A percentile compares a stretch with the other conserved stretches of the same genome.
These are phyloP conservation scores for Hypothenemus hampei DNA, from an alignment of 1,140 invertebrate species.

Conservation along the genomic window DNA sequence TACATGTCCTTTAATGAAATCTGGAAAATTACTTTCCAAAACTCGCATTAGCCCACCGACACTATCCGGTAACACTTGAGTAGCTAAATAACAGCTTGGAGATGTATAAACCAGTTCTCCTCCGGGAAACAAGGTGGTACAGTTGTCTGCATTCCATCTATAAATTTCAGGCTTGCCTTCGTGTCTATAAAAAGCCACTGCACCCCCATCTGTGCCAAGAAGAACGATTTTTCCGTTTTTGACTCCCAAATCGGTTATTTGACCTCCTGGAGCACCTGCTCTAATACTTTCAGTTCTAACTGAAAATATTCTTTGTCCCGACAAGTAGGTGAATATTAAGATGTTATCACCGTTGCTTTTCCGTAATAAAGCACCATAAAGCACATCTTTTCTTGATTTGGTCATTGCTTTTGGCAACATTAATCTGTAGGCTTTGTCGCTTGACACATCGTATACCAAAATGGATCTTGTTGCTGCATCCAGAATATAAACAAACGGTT, in stretches of 20 bases:
- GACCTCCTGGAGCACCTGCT: constrained; percentile 49
- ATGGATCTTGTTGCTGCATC: constrained; percentile 59
- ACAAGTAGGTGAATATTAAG: constrained; percentile 56
- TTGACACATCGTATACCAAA: constrained; percentile 58
- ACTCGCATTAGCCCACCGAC: constrained; percentile 53
- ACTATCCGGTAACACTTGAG: constrained; percentile 54
- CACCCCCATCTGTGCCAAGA: constrained; percentile 57
- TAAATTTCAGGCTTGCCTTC: constrained; percentile 49
- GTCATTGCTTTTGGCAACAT: constrained; percentile 53
- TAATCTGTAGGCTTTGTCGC: constrained; percentile 53
- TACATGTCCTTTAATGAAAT: constrained; percentile 56
- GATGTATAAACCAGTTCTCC: constrained; percentile 51
- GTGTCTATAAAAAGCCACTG: constrained; percentile 54
- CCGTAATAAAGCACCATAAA: constrained; percentile 53
- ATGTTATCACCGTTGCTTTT: constrained; percentile 49
- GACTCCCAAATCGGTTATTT: constrained; percentile 51
- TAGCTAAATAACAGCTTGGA: constrained; percentile 51
- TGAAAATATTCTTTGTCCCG: constrained; percentile 51
- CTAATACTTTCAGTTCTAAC: constrained; percentile 53
- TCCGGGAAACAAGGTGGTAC: constrained; percentile 45
- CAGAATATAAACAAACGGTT: constrained; percentile 54
- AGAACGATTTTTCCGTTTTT: constrained; percentile 53
- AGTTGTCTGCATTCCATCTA: constrained; percentile 45
- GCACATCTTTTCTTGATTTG: constrained; percentile 49
- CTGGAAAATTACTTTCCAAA: constrained; percentile 59